A percentile compares a stretch with the other conserved stretches of the same genome.
These are phyloP conservation scores for Hecatera dysodea DNA, from an alignment of 2,888 invertebrate genomes.

Conservation along the genomic window DNA sequence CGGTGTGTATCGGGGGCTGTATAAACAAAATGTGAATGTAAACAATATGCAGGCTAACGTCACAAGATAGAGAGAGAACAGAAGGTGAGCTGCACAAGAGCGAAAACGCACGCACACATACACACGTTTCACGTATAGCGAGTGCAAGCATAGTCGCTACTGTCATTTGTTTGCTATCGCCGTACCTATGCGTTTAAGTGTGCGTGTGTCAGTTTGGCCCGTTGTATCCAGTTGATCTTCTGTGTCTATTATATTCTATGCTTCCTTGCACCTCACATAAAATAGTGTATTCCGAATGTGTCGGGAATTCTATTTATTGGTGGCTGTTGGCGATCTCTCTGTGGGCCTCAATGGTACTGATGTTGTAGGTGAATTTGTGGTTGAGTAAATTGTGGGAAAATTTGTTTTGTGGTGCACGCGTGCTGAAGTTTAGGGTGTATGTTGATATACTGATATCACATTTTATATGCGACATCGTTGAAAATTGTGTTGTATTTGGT, in stretches of 20 bases:
- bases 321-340: constrained; percentile 27
- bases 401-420: constrained; percentile 1
- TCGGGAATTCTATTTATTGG: constrained; percentile 46
- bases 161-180: not conserved
- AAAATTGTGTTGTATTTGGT: not conserved
- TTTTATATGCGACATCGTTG: not conserved
- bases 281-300: constrained; percentile 39
- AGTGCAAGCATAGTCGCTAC: not conserved
- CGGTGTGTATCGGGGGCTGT: constrained; percentile 36
- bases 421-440: constrained; percentile 10
- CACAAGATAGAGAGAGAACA: not conserved
- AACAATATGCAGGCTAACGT: constrained; percentile 39
- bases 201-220: not conserved
- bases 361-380: constrained; percentile 27
- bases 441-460: not conserved
- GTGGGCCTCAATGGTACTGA: constrained; percentile 12
- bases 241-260: not conserved
- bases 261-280: constrained; percentile 35
- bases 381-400: constrained; percentile 5
- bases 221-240: not conserved
- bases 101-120: not conserved
- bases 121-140: not conserved
- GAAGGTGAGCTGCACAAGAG: not conserved
- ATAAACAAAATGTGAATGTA: constrained; percentile 39
- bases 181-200: no score